Base-by-base conservation (phyloP, 2,888 invertebrate genomes). In the Callyntrura guangdongensis region DNA sequence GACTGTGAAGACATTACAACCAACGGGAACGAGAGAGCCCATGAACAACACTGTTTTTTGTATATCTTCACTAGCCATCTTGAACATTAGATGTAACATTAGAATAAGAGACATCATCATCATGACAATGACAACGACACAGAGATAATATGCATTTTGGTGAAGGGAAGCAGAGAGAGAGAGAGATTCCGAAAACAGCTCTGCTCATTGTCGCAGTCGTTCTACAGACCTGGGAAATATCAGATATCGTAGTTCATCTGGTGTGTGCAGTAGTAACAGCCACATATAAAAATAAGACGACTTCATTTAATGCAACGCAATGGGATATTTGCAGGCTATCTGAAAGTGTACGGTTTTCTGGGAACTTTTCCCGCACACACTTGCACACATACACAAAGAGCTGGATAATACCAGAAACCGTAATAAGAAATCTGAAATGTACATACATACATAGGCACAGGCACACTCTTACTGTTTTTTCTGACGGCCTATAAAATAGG, bases 31-130 rank as follows among this genome's bases (percentile, higher is more conserved):
- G 20, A 47, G 49, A 81, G 27, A n/a, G n/a, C n/a, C n/a, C n/a
- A n/a, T n/a, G n/a, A 81, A 81, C 74, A 87, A 87, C 79, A 79
- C n/a, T n/a, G n/a, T n/a, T n/a, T n/a, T n/a, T n/a, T n/a, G 36
- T 17, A 67, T 67, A 87, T 87, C 87, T 81, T 69, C 36, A 81
- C 81, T 87, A 87, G 87, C 81, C 87, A 87, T 87, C 87, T 87
- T 87, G 59, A 87, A 56, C 81, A 87, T 87, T 81, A 69, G 79
- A 74, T 74, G 86, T 59, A 74, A 61, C 86, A 86, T 79, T 86
- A 87, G 87, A 81, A 56, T 87, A 69, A 87, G 87, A 87, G n/a
- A n/a, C n/a, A n/a, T n/a, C n/a, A n/a, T n/a, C 67, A 87, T 87
- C 87, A 82, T 87, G 81, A 69, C 79, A 77, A 86, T 56, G 86